These are phyloP conservation scores for Coendou prehensilis DNA, from an alignment of 2,797 vertebrate species.

Conservation along the genomic window DNA sequence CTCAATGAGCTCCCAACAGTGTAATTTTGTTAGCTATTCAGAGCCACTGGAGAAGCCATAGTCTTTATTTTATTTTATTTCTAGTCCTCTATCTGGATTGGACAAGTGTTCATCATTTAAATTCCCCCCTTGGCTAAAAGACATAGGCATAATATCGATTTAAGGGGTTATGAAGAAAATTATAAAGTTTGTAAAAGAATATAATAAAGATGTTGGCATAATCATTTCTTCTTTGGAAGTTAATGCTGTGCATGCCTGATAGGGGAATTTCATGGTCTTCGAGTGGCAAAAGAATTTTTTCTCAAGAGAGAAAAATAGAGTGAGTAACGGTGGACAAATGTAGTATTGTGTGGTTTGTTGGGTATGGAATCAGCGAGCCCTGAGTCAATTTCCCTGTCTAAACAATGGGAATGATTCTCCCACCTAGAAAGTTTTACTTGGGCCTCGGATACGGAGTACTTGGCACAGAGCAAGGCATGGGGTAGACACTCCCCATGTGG, in stretches of 20 bases:
- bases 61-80: neutral
- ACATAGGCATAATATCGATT: constrained; percentile 47
- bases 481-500: neutral
- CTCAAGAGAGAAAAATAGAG: constrained; percentile 57
- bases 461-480: neutral
- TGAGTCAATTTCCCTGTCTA: neutral
- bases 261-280: neutral
- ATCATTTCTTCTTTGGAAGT: constrained; percentile 45
- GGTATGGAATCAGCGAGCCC: neutral
- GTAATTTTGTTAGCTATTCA: constrained; percentile 39
- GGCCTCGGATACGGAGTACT: neutral
- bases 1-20: neutral
- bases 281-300: neutral
- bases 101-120: constrained; percentile 1
- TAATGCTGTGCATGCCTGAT: neutral
- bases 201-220: neutral
- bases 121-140: constrained; percentile 21
- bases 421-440: neutral
- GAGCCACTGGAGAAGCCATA: neutral
- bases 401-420: neutral
- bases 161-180: neutral
- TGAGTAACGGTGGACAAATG: neutral
- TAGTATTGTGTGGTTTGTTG: neutral
- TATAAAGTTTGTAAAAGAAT: constrained; percentile 7
- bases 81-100: constrained; percentile 7